These are phyloP conservation scores for Diachasmimorpha longicaudata DNA, from an alignment of 1,140 invertebrate genomes.

Conservation along the genomic window DNA sequence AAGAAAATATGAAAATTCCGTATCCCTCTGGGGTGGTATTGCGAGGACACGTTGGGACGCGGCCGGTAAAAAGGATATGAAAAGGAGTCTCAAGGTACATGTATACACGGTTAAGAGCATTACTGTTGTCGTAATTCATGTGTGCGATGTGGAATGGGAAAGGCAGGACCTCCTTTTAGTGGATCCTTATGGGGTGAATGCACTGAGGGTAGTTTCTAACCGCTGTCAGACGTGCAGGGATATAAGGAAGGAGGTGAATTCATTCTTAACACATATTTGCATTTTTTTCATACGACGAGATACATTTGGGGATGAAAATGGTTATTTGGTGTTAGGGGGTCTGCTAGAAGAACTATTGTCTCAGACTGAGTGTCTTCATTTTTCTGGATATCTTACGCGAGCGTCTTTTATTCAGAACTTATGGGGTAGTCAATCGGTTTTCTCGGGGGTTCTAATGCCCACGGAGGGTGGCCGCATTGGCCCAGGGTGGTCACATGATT, in stretches of 20 bases:
- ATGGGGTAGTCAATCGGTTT: no score
- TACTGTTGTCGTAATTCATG: neutral
- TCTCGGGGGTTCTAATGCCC: no score
- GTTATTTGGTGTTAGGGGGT: no score
- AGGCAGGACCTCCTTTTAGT: neutral
- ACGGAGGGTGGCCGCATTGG: no score
- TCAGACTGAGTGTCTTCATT: no score
- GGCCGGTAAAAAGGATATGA: neutral
- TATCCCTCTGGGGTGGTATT: neutral
- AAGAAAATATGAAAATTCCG: neutral
- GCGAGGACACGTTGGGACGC: neutral
- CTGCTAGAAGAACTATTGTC: no score
- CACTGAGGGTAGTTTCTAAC: neutral
- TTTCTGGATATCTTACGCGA: no score
- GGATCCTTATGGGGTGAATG: neutral
- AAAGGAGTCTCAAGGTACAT: neutral
- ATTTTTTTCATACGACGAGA: neutral
- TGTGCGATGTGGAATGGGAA: no score
- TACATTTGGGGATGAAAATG: neutral
- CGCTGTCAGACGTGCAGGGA: neutral
- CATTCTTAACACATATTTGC: neutral
- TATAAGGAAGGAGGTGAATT: neutral
- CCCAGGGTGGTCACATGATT: no score
- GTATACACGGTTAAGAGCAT: neutral
- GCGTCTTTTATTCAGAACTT: no score